Base-by-base conservation (phyloP, 2,797 vertebrate species). In the Spondyliosoma cantharus region DNA sequence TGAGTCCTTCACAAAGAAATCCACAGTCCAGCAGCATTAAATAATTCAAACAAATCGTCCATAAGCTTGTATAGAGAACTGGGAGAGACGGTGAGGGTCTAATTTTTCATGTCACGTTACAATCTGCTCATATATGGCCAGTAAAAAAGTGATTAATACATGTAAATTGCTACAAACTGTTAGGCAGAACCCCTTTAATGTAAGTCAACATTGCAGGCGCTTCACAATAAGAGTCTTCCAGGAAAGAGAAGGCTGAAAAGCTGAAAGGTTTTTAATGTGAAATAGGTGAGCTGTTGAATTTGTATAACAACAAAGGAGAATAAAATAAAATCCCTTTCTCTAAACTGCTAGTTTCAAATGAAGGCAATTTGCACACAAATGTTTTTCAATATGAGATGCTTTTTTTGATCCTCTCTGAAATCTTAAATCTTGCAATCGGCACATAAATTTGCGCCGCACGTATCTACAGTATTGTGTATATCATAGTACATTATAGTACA, bases 401-500 rank as follows among this genome's bases (percentile, higher is more conserved):
- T 54, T 25, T 24, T 25, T 54, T 32, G 57, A 19, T 17, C n/a
- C 7, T 14, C 16, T n/a, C 15, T 54, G 4, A 12, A 24, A 67
- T 19, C 29, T 42, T 5, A 65, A 49, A 65, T 50, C 42, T 25
- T 63, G 2, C 19, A 9, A 48, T 49, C 27, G 16, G n/a, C 43
- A 46, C 4, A 13, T 20, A 57, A 48, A 58, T 43, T 67, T 5
- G 29, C 15, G 5, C 16, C 24, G 52, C 15, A 22, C 57, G 68
- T 29, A 71, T 82, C 37, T 22, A 61, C 54, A 66, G 58, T n/a
- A 14, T n/a, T n/a, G n/a, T n/a, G n/a, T n/a, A n/a, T n/a, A n/a
- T n/a, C n/a, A n/a, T n/a, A n/a, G n/a, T n/a, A n/a, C n/a, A n/a
- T n/a, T n/a, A n/a, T n/a, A n/a, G n/a, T n/a, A n/a, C n/a, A n/a